phyloP scores from a whole-genome alignment of 2,888 invertebrate genomes.

The Archips xylosteana region DNA sequence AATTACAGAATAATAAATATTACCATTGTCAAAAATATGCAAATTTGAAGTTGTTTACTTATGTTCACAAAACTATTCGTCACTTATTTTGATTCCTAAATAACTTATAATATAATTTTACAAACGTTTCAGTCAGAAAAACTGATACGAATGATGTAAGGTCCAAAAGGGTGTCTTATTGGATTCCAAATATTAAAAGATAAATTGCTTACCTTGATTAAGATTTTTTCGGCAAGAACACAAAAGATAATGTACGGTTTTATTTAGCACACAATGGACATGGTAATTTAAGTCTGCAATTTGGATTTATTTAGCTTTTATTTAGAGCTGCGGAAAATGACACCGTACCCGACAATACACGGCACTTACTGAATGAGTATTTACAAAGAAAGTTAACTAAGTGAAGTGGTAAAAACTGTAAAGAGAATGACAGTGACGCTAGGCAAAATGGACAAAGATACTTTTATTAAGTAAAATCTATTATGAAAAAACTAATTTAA shows the following conservation, averaged over 20 bases:
- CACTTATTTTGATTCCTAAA: too few relatives aligned
- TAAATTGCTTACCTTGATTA: constrained; percentile 1
- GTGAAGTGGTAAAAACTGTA: neutral
- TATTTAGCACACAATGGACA: neutral
- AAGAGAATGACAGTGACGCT: neutral
- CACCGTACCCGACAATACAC: constrained; percentile 2
- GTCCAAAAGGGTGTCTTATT: constrained; percentile 7
- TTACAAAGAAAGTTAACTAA: neutral
- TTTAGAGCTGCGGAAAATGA: neutral
- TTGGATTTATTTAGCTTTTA: neutral
- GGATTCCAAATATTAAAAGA: neutral
- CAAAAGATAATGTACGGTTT: neutral
- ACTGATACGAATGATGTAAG: constrained; percentile 33
- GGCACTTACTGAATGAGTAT: neutral
- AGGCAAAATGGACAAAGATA: too few relatives aligned
- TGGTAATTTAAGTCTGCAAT: neutral
- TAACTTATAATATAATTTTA: neutral
- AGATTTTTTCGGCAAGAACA: neutral
- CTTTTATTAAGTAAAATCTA: too few relatives aligned
- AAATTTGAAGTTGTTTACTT: neutral
- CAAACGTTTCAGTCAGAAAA: constrained; percentile 24
- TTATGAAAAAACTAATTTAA: too few relatives aligned
- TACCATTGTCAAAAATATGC: neutral
- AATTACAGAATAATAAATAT: neutral
- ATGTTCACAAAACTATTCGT: neutral